phyloP scores from a whole-genome alignment of 1,140 invertebrate genomes.

The Triops longicaudatus region DNA sequence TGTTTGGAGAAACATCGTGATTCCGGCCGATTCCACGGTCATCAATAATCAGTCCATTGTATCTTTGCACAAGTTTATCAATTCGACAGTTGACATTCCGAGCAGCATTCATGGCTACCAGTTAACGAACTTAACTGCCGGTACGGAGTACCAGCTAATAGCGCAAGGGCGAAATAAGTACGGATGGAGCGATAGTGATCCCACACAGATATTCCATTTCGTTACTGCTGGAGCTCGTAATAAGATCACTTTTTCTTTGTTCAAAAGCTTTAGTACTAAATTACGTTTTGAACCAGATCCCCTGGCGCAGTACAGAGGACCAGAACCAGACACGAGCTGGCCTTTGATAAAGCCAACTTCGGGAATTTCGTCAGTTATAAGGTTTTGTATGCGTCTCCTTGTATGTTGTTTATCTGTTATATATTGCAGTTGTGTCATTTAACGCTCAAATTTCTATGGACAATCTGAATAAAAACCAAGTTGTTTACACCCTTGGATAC shows the following conservation, averaged over 20 bases:
- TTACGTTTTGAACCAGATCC: neutral
- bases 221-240: neutral
- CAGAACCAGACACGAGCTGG: constrained; percentile 5
- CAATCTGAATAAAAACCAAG: constrained; percentile 11
- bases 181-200: neutral
- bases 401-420: neutral
- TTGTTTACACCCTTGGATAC: neutral
- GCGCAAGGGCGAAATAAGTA: neutral
- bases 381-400: neutral
- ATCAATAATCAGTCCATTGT: constrained; percentile 6
- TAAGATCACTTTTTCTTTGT: neutral
- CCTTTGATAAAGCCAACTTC: neutral
- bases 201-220: constrained; percentile 6
- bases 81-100: neutral
- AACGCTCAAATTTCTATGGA: constrained; percentile 9
- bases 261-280: neutral
- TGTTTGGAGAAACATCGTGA: neutral
- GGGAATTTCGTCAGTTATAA: neutral
- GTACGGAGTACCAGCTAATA: neutral
- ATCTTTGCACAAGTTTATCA: constrained; percentile 4
- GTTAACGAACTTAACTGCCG: constrained; percentile 1
- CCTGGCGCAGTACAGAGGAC: constrained; percentile 5
- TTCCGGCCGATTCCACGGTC: neutral
- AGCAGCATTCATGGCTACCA: constrained; percentile 1
- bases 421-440: constrained; percentile 4